A percentile compares a stretch with the other conserved stretches of the same genome.
Evolutionary conservation across 2,888 invertebrate species (phyloP).

Genomic region (Eristalinus sepulchralis): DNA sequence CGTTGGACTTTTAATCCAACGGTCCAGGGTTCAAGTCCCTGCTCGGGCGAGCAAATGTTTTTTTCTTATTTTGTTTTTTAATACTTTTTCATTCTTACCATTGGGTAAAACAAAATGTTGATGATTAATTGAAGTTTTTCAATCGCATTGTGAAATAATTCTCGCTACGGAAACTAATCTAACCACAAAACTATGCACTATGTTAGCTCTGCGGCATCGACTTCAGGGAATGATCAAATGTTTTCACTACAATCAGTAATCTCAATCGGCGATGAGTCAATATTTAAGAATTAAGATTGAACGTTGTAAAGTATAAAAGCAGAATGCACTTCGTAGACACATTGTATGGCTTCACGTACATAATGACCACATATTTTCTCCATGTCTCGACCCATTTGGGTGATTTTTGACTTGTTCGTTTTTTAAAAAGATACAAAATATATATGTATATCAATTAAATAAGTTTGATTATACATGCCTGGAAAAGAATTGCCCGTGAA

Average conservation of each 20-base stretch:
- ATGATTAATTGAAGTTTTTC: too few relatives aligned
- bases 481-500: conserved; percentile 92
- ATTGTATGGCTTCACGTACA: conserved; percentile 35
- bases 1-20: conserved; percentile 76
- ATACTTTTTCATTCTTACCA: too few relatives aligned
- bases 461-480: conserved; percentile 82
- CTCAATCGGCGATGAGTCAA: not conserved
- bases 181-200: too few relatives aligned
- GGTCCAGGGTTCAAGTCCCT: conserved; percentile 76
- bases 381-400: not conserved
- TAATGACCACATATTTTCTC: not conserved
- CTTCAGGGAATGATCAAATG: not conserved
- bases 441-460: not conserved
- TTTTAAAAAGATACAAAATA: not conserved
- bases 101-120: too few relatives aligned
- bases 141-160: too few relatives aligned
- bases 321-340: conserved; percentile 9
- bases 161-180: too few relatives aligned
- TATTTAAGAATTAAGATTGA: not conserved
- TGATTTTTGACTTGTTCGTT: not conserved
- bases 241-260: not conserved
- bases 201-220: not conserved
- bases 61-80: conserved; percentile 38
- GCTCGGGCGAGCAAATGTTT: conserved; percentile 73
- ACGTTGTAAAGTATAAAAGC: not conserved